Conservation (phyloP, 2,797 vertebrate genomes). For the Huso huso region DNA sequence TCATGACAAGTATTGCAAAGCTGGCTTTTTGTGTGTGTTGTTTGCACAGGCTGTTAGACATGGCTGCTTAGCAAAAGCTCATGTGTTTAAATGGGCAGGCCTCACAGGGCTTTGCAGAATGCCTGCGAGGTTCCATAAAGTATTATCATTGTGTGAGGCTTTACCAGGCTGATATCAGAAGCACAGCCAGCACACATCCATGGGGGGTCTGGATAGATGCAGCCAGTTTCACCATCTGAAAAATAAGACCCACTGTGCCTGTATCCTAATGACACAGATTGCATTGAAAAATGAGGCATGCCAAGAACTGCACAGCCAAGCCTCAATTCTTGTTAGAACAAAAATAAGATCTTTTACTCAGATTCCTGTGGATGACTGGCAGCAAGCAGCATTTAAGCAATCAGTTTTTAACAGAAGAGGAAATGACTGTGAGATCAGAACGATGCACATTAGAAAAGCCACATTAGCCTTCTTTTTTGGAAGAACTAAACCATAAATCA, state of each 20-base stretch:
- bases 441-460: no score
- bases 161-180: neutral
- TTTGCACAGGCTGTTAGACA: neutral
- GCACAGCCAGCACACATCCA: neutral
- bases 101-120: conserved; percentile 3
- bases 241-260: conserved; percentile 16
- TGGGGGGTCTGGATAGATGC: neutral
- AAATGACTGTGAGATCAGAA: no score
- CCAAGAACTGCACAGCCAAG: no score
- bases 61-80: neutral
- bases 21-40: neutral
- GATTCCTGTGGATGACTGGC: no score
- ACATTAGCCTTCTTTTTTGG: no score
- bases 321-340: no score
- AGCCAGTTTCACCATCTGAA: conserved; percentile 2
- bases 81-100: conserved; percentile 2
- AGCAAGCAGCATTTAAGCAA: no score
- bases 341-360: no score
- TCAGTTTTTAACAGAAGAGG: no score
- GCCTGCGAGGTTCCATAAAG: neutral
- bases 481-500: no score
- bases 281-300: no score
- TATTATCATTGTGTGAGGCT: neutral
- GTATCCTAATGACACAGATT: neutral
- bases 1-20: no score